Percentiles rank a stretch among this genome's conserved stretches.
Evolutionary conservation across 2,113 vertebrate genomes (phyloP).

Genomic region (Bucco capensis): DNA sequence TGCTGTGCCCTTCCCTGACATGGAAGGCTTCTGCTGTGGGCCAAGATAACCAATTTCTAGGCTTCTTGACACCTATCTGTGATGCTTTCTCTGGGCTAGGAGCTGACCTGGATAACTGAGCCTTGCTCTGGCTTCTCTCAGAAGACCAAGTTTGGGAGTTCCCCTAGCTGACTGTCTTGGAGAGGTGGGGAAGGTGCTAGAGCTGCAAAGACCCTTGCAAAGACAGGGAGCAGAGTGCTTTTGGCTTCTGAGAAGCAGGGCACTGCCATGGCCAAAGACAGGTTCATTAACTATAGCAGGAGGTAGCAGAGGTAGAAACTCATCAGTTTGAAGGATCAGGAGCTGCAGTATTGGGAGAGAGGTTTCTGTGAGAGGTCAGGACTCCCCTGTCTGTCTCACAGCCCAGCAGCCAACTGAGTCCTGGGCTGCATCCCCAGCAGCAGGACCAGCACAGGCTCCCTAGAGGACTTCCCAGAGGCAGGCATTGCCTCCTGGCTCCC

Average conservation of each 20-base stretch:
- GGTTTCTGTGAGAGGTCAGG: not conserved
- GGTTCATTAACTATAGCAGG: not conserved
- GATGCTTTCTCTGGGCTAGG: not conserved
- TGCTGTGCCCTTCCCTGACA: not conserved
- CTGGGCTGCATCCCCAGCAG: too few relatives aligned
- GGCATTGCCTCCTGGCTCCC: not conserved
- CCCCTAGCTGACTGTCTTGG: not conserved
- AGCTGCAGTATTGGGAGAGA: not conserved
- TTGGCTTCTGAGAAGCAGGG: not conserved
- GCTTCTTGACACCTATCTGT: not conserved
- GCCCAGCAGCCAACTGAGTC: too few relatives aligned
- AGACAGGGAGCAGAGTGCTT: not conserved
- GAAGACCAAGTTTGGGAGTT: not conserved
- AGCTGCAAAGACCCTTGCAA: not conserved
- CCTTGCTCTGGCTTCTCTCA: not conserved
- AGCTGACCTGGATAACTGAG: not conserved
- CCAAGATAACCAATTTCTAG: not conserved
- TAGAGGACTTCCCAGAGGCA: accelerated
- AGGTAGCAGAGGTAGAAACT: not conserved
- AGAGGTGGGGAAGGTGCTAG: not conserved
- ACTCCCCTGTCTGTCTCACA: not conserved
- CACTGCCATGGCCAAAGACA: not conserved
- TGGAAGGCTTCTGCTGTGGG: not conserved
- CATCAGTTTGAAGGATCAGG: not conserved
- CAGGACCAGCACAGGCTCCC: too few relatives aligned